Base-by-base conservation (phyloP, 1,140 invertebrate genomes). In the Hyles vespertilio region DNA sequence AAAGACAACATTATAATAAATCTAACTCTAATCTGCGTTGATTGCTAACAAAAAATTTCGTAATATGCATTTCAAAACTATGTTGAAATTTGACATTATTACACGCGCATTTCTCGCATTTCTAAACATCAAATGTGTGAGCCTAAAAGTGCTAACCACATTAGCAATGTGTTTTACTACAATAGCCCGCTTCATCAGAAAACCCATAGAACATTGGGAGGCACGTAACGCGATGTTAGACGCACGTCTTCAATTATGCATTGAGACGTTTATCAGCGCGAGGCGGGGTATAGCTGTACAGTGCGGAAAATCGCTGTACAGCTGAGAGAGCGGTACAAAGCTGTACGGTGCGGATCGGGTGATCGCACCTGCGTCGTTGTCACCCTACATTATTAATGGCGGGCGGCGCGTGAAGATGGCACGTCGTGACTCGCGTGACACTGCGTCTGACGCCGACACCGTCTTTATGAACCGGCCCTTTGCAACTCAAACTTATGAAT, bases 201-300 rank as follows among this genome's bases (percentile, higher is more conserved):
- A 22, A 22, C 22, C 22, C 22, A 22, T 22, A 22, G 0, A 1
- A 22, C 22, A 70, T 65, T 68, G 62, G 63, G 58, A 76, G 73
- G 72, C 74, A 73, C 73, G 74, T 79, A 76, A 67, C 71, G 66
- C 66, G 58, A 62, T 58, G 66, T 65, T 67, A 71, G 76, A 71
- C 65, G 77, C 69, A 78, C 68, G 72, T 75, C 72, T 72, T 85
- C 77, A 85, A 85, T 86, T 86, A 86, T 86, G 83, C 81, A 84
- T 71, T 72, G 71, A 59, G 71, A 67, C 81, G 79, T 84, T 84
- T 86, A 86, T 77, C 81, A 67, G 66, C 56, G 69, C 53, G 55
- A 62, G 67, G 63, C 60, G 72, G 59, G 49, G 59, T 8, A 7
- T 9, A 8, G 50, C 44, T 22, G 22, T 22, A 22, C 22, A 8